These are phyloP conservation scores for Oscheius sp. DNA, from an alignment of 2,888 invertebrate species.

Conservation along the genomic window DNA sequence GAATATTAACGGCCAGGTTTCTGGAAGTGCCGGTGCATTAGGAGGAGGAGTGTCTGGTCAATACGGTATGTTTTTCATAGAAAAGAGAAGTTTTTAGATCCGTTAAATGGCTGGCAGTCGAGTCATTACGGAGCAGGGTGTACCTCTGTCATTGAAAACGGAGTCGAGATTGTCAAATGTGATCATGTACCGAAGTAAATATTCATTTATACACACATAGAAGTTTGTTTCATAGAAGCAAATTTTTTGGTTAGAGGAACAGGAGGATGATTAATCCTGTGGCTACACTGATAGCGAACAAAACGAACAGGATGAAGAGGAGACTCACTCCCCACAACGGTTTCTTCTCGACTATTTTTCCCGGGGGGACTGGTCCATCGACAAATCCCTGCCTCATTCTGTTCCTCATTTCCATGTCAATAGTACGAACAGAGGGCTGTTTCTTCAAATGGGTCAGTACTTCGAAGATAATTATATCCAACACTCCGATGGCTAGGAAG, in stretches of 20 bases:
- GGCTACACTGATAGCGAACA: slow-evolving; percentile 16
- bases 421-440: background rate
- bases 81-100: too few species aligned
- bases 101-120: background rate
- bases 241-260: slow-evolving; percentile 14
- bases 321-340: slow-evolving; percentile 13
- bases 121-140: background rate
- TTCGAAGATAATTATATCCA: slow-evolving; percentile 29
- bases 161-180: background rate
- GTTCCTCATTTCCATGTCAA: slow-evolving; percentile 19
- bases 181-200: background rate
- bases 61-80: background rate
- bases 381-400: slow-evolving; percentile 15
- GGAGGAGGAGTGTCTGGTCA: background rate
- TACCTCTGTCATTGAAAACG: background rate
- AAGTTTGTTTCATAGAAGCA: too few species aligned
- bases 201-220: too few species aligned
- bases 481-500: slow-evolving; percentile 21
- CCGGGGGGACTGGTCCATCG: slow-evolving; percentile 23
- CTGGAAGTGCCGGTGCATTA: background rate
- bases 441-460: slow-evolving; percentile 28
- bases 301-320: slow-evolving; percentile 19
- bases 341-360: slow-evolving; percentile 11
- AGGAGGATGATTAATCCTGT: slow-evolving; percentile 13
- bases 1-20: background rate